These are phyloP conservation scores for Phycodurus eques DNA, from an alignment of 2,113 vertebrate genomes.

Conservation along the genomic window DNA sequence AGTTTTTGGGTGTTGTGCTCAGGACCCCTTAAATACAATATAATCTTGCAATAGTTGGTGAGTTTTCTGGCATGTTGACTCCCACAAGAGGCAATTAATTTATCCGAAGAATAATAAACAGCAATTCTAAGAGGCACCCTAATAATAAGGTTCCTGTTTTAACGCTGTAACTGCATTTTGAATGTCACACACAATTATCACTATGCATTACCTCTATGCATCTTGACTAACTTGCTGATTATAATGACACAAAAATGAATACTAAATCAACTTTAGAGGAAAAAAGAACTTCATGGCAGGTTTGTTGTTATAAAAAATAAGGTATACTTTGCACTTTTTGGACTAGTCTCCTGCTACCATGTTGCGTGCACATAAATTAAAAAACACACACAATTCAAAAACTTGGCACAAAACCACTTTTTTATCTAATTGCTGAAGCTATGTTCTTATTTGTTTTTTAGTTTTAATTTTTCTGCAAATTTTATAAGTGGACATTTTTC, in stretches of 20 bases:
- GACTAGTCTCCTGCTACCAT: conserved; percentile 39
- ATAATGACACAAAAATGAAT: conserved; percentile 19
- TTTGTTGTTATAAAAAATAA: conserved; percentile 16
- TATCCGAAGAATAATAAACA: no score
- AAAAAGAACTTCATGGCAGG: background rate
- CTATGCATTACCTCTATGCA: conserved; percentile 15
- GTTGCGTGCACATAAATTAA: conserved; percentile 56
- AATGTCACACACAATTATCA: conserved; percentile 25
- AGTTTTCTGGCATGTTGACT: no score
- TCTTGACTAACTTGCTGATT: conserved; percentile 31
- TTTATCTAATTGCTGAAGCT: conserved; percentile 40
- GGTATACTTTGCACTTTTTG: conserved; percentile 67
- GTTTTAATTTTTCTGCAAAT: conserved; percentile 28
- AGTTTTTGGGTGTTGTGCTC: no score
- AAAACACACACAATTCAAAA: conserved; percentile 36
- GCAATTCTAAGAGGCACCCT: no score
- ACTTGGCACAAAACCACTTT: conserved; percentile 49
- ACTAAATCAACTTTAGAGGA: conserved; percentile 16
- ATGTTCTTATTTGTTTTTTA: conserved; percentile 39
- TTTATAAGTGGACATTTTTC: conserved; percentile 28
- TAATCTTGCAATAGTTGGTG: no score
- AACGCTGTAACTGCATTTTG: conserved; percentile 51
- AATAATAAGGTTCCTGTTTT: conserved; percentile 13
- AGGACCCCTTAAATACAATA: no score
- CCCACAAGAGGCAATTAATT: no score